A percentile compares a stretch with the other conserved stretches of the same genome.
Conservation (phyloP, 2,113 vertebrate species). For the Xiphophorus maculatus region DNA sequence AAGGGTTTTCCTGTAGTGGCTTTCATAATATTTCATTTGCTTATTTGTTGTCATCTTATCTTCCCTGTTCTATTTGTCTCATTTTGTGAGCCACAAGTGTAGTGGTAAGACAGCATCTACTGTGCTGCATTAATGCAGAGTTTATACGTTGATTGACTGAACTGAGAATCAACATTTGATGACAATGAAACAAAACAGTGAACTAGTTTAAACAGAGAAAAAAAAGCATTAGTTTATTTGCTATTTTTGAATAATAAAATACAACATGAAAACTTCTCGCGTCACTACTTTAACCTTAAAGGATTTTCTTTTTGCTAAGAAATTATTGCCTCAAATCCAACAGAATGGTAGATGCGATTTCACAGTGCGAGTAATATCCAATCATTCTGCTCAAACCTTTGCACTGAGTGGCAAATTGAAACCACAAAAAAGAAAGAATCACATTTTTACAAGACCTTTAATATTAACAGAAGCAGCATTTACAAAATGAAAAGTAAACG, state of each 20-base stretch:
- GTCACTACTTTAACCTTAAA: conserved; percentile 23
- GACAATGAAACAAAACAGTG: not conserved
- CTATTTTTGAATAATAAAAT: not conserved
- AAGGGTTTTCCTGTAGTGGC: not conserved
- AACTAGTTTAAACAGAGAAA: not conserved
- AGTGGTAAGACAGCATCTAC: too few relatives aligned
- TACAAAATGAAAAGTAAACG: not conserved
- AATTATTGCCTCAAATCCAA: conserved; percentile 9
- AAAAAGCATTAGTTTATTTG: not conserved
- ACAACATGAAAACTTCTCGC: conserved; percentile 29
- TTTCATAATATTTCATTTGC: not conserved
- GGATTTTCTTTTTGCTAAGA: conserved; percentile 14
- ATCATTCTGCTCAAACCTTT: conserved; percentile 16
- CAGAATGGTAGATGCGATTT: conserved; percentile 25
- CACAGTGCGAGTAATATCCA: conserved; percentile 22
- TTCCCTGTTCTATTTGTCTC: not conserved
- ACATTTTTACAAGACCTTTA: conserved; percentile 4
- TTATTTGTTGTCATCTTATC: not conserved
- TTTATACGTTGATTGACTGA: not conserved
- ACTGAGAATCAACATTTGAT: not conserved
- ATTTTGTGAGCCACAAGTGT: not conserved
- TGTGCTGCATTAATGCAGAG: not conserved
- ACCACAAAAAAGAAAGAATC: not conserved
- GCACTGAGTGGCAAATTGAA: conserved; percentile 2
- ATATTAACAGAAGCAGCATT: conserved; percentile 3